Base-by-base conservation (phyloP, 2,888 invertebrate species). In the Thumatha senex region DNA sequence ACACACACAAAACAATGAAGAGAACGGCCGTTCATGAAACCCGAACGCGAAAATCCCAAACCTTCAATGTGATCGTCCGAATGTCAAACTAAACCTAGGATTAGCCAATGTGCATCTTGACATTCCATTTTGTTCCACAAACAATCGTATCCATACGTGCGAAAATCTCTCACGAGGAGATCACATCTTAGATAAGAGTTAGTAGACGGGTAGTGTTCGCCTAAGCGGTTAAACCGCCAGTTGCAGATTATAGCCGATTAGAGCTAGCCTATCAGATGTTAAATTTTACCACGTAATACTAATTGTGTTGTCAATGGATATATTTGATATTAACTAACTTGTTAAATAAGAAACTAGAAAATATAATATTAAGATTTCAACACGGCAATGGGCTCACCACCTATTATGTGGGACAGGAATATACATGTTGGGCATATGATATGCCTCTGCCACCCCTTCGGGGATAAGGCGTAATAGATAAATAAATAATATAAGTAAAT, bases 51-150 rank as follows among this genome's bases (percentile, higher is more conserved):
- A 73, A 73, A 72, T 61, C 66, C 77, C 78, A 81, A 80, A 68
- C 71, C 68, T 76, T 31, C 8, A 31, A 10, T 10, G 11, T 31
- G 81, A 80, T 76, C 73, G 70, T 70, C 70, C 76, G 78, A 85
- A 84, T 87, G 84, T 84, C 85, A 87, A 78, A 74, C 74, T 60
- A 51, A 60, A 58, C 48, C 51, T 70, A 56, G 72, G 59, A 61
- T 88, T 89, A 80, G 88, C 70, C 85, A 87, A 89, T 74, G 74
- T 80, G 78, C 82, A 85, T 89, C 89, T 86, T 91, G 90, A 89
- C 90, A 91, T 91, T 91, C 83, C 82, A 75, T 82, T 87, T 85
- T 88, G 84, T 86, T 79, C 78, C 72, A 73, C 78, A 81, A 76
- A 84, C 80, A 82, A 82, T 84, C 77, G 65, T 72, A 71, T 70